Conservation (phyloP, 2,797 vertebrate genomes). For the Poeciliopsis gracilis region DNA sequence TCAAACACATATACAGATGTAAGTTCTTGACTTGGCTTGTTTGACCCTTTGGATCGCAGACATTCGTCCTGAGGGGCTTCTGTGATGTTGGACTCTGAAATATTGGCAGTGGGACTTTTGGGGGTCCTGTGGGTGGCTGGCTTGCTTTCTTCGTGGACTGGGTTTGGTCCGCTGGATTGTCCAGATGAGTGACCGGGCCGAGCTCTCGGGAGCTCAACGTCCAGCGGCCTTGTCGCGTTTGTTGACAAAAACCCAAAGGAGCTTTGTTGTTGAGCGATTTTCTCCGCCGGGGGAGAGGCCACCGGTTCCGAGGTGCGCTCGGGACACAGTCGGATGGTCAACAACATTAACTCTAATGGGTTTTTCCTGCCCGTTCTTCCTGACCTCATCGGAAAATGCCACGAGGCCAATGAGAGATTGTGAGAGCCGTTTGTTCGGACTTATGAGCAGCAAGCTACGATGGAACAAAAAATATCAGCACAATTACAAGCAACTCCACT, state of each 20-base stretch:
- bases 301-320: neutral
- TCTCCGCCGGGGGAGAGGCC: neutral
- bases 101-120: neutral
- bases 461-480: neutral
- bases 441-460: neutral
- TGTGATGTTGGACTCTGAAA: neutral
- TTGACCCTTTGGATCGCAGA: neutral
- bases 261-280: neutral
- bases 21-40: neutral
- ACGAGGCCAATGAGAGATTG: neutral
- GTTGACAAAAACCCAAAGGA: slow-evolving; percentile 4
- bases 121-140: neutral
- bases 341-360: slow-evolving; percentile 6
- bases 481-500: slow-evolving; percentile 3
- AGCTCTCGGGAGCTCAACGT: neutral
- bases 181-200: neutral
- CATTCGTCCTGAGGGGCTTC: neutral
- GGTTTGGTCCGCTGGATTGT: neutral
- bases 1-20: neutral
- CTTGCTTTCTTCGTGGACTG: neutral
- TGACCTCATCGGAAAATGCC: neutral
- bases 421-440: neutral
- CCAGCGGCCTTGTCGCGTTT: neutral
- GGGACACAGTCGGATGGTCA: slow-evolving; percentile 3
- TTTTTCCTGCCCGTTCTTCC: neutral